A percentile compares a stretch with the other conserved stretches of the same genome.
phyloP scores from a whole-genome alignment of 2,797 vertebrate genomes.

The Smutsia temminckii region DNA sequence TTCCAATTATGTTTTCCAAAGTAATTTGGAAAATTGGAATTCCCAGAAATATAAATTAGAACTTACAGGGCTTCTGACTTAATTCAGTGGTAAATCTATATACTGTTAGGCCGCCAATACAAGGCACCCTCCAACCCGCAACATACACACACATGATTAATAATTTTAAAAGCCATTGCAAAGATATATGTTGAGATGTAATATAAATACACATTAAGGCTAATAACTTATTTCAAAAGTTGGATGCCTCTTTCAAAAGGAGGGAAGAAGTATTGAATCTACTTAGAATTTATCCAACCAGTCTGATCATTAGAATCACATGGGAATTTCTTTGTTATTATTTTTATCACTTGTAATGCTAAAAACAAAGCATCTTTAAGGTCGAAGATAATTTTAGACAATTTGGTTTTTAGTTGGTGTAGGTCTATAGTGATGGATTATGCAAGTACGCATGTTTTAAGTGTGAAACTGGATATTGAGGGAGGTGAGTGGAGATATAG shows the following conservation, averaged over 20 bases:
- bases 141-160: background rate
- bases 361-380: conserved; percentile 12
- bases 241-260: background rate
- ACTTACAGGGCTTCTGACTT: background rate
- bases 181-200: background rate
- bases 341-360: conserved; percentile 12
- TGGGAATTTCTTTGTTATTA: background rate
- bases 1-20: background rate
- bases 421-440: background rate
- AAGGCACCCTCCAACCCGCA: rapidly evolving
- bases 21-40: conserved; percentile 35
- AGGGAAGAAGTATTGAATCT: background rate
- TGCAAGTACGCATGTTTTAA: background rate
- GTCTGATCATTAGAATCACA: background rate
- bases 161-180: conserved; percentile 7
- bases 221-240: background rate
- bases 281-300: background rate
- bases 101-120: background rate
- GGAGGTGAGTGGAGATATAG: background rate
- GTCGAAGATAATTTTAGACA: background rate
- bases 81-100: background rate
- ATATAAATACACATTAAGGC: background rate
- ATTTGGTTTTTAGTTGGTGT: background rate
- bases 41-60: background rate
- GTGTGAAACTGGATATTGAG: background rate